Percentiles rank a stretch among this genome's conserved stretches.
phyloP scores from a whole-genome alignment of 2,113 vertebrate species.

The Pygoscelis antarcticus region DNA sequence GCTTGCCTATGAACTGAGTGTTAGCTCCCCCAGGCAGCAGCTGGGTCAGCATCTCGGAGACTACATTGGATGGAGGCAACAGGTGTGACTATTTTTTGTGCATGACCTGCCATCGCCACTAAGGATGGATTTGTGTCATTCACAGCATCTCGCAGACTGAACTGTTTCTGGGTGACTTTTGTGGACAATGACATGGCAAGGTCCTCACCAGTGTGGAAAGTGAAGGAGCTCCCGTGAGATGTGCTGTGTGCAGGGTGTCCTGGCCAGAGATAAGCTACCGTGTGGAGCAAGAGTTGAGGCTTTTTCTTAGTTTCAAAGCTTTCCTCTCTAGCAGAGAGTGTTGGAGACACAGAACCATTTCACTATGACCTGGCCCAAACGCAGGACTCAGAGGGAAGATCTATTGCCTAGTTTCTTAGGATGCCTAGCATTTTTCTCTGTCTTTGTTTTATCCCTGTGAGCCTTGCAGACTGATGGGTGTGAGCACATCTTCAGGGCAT shows the following conservation, averaged over 20 bases:
- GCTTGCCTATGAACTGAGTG: background rate
- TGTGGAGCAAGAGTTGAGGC: background rate
- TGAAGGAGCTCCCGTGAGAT: background rate
- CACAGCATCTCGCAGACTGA: background rate
- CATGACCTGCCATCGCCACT: accelerated
- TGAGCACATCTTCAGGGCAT: background rate
- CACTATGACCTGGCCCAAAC: background rate
- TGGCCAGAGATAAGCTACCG: background rate
- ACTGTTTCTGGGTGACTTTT: background rate
- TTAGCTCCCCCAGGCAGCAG: background rate
- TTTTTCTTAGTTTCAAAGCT: background rate
- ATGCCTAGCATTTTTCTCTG: background rate
- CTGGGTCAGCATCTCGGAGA: background rate
- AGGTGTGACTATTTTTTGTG: background rate
- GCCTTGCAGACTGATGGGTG: background rate
- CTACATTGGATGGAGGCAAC: background rate
- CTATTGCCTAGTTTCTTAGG: background rate
- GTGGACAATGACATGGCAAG: background rate
- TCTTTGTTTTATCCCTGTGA: background rate
- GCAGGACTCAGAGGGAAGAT: background rate
- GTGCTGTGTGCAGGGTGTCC: background rate
- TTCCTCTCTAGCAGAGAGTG: background rate
- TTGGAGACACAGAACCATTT: background rate
- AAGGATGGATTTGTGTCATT: background rate
- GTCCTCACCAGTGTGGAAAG: background rate